A percentile compares a stretch with the other conserved stretches of the same genome.
Conservation (phyloP, 2,888 invertebrate species). For the Chesias legatella region DNA sequence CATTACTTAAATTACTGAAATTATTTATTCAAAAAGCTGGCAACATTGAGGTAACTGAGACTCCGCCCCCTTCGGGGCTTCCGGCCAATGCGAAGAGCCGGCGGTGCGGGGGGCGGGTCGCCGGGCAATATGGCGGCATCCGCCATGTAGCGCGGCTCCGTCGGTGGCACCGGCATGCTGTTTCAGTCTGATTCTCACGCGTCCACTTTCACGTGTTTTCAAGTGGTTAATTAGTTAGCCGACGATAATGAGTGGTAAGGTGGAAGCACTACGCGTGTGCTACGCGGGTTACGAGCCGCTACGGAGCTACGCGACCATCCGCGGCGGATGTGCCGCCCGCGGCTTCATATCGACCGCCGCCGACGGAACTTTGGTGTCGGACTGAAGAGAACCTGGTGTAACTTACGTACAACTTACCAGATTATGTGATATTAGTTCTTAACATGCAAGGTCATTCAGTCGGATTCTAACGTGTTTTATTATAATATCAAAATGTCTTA, state of each 20-base stretch:
- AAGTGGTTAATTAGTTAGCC: slow-evolving; percentile 51
- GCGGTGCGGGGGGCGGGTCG: slow-evolving; percentile 57
- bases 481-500: too few relatives aligned
- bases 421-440: too few relatives aligned
- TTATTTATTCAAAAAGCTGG: slow-evolving; percentile 81
- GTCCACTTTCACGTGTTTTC: slow-evolving; percentile 49
- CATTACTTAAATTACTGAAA: slow-evolving; percentile 81
- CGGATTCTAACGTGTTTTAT: too few relatives aligned
- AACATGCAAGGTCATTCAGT: too few relatives aligned
- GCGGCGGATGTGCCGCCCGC: slow-evolving; percentile 7
- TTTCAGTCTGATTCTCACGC: slow-evolving; percentile 55
- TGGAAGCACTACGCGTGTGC: slow-evolving; percentile 22
- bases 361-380: slow-evolving; percentile 36
- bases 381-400: too few relatives aligned
- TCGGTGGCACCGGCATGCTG: slow-evolving; percentile 43
- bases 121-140: slow-evolving; percentile 72
- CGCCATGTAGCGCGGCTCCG: slow-evolving; percentile 44
- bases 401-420: too few relatives aligned
- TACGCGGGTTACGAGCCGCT: slow-evolving; percentile 29
- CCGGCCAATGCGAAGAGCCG: slow-evolving; percentile 51
- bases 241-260: slow-evolving; percentile 48
- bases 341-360: slow-evolving; percentile 19
- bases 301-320: slow-evolving; percentile 31
- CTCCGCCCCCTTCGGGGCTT: slow-evolving; percentile 47
- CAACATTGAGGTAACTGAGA: slow-evolving; percentile 67